These are phyloP conservation scores for Myrmecophaga tridactyla DNA, from an alignment of 2,113 vertebrate species.

Conservation along the genomic window DNA sequence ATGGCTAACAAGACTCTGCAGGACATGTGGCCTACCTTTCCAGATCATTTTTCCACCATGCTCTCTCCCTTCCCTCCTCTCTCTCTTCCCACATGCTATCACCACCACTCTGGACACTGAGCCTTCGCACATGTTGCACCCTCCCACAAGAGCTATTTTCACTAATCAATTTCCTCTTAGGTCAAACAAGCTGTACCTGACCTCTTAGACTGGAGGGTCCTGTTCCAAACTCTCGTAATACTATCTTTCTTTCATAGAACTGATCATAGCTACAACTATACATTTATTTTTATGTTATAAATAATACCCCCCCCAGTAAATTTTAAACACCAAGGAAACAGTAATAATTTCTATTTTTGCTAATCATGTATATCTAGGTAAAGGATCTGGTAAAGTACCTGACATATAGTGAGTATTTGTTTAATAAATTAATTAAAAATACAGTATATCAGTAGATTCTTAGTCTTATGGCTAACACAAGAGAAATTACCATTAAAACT, in stretches of 20 bases:
- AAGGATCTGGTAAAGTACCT: background rate
- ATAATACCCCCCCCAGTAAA: background rate
- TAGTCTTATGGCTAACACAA: background rate
- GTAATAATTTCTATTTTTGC: background rate
- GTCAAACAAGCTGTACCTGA: background rate
- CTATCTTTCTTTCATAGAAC: background rate
- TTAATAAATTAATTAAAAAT: slow-evolving; percentile 1
- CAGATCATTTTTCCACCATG: background rate
- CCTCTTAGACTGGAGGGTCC: background rate
- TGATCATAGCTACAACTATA: background rate
- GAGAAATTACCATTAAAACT: background rate
- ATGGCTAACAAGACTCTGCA: background rate
- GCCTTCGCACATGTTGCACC: background rate
- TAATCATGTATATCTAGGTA: background rate
- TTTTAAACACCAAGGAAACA: slow-evolving; percentile 17
- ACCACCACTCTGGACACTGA: background rate
- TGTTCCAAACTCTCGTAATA: background rate
- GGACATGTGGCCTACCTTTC: background rate
- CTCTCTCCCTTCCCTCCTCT: background rate
- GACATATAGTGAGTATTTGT: background rate
- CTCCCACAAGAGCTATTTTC: background rate
- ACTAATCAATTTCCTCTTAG: background rate
- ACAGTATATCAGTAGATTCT: background rate
- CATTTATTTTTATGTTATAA: background rate
- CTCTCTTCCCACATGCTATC: background rate